phyloP scores from a whole-genome alignment of 2,888 invertebrate genomes.

The Aethes cnicana region DNA sequence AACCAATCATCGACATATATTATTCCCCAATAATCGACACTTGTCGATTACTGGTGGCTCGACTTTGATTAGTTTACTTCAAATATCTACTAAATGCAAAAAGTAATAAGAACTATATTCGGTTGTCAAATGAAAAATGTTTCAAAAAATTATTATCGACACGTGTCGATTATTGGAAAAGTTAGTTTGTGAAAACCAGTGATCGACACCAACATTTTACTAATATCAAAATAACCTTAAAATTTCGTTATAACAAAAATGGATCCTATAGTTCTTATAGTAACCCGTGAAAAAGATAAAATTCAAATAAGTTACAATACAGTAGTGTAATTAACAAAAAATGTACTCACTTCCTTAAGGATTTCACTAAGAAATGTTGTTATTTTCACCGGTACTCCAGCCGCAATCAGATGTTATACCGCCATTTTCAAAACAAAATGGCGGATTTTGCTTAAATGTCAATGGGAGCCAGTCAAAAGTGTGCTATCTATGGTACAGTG shows the following conservation, averaged over 20 bases:
- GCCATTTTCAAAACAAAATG: conserved; percentile 23
- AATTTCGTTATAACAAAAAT: no score
- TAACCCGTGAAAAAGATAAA: conserved; percentile 21
- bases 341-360: conserved; percentile 19
- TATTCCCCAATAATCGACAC: not conserved
- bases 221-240: no score
- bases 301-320: conserved; percentile 13
- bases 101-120: conserved; percentile 19
- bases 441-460: conserved; percentile 4
- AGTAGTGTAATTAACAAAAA: conserved; percentile 13
- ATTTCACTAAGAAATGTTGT: no score
- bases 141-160: conserved; percentile 22
- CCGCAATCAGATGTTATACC: not conserved
- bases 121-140: conserved; percentile 13
- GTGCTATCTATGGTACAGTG: conserved; percentile 2
- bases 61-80: conserved; percentile 14
- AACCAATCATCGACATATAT: conserved; percentile 10
- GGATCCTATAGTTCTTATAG: conserved; percentile 17
- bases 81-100: conserved; percentile 9
- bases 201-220: no score
- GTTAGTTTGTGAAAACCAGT: conserved; percentile 20
- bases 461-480: not conserved
- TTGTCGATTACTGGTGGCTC: conserved; percentile 27
- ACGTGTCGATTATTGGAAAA: conserved; percentile 22
- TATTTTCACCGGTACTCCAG: no score